Evolutionary conservation across 2,888 invertebrate species (phyloP).

Genomic region (Beris morrisii): DNA sequence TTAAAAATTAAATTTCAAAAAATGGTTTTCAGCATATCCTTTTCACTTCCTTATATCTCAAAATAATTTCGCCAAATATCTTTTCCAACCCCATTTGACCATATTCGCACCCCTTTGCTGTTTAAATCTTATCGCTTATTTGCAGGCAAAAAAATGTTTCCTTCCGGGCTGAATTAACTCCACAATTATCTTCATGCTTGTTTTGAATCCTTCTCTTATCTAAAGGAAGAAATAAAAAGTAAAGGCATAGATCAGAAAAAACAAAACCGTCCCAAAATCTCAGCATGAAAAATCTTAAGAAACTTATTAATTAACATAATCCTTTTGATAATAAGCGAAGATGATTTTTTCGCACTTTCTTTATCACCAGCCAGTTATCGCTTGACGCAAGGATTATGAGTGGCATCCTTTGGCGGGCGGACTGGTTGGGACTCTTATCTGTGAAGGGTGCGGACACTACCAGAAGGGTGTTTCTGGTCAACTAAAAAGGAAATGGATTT

Average conservation of each 20-base stretch:
- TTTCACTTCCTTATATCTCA: no score
- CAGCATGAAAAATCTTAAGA: not conserved
- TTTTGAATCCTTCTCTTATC: no score
- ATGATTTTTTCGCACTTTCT: not conserved
- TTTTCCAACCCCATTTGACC: no score
- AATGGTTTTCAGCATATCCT: no score
- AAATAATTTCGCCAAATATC: no score
- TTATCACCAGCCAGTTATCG: slow-evolving; percentile 8
- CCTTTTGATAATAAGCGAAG: slow-evolving; percentile 24
- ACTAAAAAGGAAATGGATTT: not conserved
- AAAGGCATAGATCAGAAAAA: no score
- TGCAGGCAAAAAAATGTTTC: not conserved
- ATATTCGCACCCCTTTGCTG: no score
- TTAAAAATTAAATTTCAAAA: no score
- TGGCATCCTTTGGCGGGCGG: not conserved
- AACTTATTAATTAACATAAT: slow-evolving; percentile 30
- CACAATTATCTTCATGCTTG: not conserved
- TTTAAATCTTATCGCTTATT: not conserved
- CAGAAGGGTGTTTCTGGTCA: slow-evolving; percentile 6
- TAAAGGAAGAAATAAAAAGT: no score
- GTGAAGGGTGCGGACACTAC: not conserved
- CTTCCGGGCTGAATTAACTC: not conserved
- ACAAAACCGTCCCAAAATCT: no score
- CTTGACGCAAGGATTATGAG: slow-evolving; percentile 1
- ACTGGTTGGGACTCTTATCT: not conserved